A percentile compares a stretch with the other conserved stretches of the same genome.
Evolutionary conservation across 2,888 invertebrate species (phyloP).

Genomic region (Hemithea aestivaria): DNA sequence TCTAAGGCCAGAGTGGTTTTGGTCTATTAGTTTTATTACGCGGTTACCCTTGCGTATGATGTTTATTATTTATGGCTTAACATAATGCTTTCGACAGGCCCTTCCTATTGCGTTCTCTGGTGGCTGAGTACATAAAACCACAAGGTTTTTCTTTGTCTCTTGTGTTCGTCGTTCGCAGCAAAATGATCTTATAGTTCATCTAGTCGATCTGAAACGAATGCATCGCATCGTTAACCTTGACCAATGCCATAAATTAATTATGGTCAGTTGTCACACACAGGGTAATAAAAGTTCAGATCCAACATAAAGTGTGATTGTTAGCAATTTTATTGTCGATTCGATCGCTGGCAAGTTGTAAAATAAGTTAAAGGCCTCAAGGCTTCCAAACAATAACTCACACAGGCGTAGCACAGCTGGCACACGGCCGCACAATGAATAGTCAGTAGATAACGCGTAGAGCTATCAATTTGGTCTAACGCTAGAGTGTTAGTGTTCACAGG

Average conservation of each 20-base stretch:
- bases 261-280: constrained; percentile 42
- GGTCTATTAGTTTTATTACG: constrained; percentile 69
- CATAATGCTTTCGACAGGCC: constrained; percentile 48
- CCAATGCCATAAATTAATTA: constrained; percentile 60
- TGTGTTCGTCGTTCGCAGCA: constrained; percentile 16
- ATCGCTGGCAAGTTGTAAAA: constrained; percentile 60
- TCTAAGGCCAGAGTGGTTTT: constrained; percentile 61
- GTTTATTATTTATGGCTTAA: constrained; percentile 47
- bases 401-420: constrained; percentile 34
- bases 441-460: constrained; percentile 56
- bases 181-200: constrained; percentile 22
- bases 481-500: constrained; percentile 45
- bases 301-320: constrained; percentile 63
- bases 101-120: constrained; percentile 41
- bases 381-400: constrained; percentile 49
- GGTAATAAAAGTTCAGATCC: constrained; percentile 53
- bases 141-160: constrained; percentile 36
- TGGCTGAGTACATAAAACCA: constrained; percentile 23
- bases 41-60: constrained; percentile 66
- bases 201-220: constrained; percentile 16
- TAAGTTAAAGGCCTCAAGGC: constrained; percentile 54
- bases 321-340: constrained; percentile 64
- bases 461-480: constrained; percentile 67
- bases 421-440: constrained; percentile 41
- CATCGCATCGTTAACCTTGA: constrained; percentile 45